phyloP scores from a whole-genome alignment of 35 echinoderm and acorn worm genomes.

The Strongylocentrotus purpuratus region DNA sequence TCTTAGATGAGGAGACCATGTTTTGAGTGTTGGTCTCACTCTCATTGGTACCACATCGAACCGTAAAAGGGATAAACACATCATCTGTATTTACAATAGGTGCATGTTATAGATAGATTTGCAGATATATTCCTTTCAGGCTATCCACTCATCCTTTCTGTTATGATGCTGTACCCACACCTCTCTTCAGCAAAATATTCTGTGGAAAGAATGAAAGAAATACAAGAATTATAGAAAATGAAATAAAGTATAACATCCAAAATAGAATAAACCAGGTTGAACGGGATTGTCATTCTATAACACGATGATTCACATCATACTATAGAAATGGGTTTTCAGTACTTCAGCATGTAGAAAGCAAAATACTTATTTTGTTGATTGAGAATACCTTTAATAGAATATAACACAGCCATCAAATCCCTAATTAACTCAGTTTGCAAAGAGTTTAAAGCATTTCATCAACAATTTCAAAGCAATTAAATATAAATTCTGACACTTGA shows the following conservation, averaged over 20 bases:
- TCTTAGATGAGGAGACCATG: background rate
- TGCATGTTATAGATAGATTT: background rate
- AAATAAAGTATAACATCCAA: background rate
- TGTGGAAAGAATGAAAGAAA: constrained; percentile 29
- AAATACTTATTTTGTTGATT: no score
- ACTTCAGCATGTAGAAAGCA: no score
- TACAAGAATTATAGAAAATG: background rate
- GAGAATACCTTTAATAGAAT: no score
- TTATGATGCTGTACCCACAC: constrained; percentile 25
- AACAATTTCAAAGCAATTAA: background rate
- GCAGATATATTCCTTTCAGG: background rate
- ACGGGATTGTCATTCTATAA: background rate
- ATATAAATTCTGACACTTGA: background rate
- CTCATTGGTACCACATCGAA: background rate
- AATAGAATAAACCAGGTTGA: background rate
- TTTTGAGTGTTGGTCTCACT: background rate
- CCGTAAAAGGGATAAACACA: no score
- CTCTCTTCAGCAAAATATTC: constrained; percentile 44
- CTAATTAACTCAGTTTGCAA: no score
- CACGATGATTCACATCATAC: background rate
- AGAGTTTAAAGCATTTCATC: background rate
- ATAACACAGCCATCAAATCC: no score
- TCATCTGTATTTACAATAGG: background rate
- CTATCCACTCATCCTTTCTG: background rate
- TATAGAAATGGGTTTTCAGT: no score